Conservation (phyloP, 2,888 invertebrate genomes). For the Leucophenga maculata region DNA sequence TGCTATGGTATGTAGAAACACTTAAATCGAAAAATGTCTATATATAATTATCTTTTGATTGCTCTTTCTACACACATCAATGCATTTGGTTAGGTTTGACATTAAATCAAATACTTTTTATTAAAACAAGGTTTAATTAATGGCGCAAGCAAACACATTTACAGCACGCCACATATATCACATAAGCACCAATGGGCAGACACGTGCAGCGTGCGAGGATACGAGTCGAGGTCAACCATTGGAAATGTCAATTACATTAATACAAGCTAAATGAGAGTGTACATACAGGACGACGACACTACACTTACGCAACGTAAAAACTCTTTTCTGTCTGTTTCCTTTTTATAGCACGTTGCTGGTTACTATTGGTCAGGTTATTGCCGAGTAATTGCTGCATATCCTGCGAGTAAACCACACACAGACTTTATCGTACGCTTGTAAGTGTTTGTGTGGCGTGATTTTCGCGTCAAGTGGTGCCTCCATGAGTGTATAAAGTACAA, state of each 20-base stretch:
- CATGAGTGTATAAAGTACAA: conserved; percentile 8
- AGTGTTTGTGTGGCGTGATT: conserved; percentile 16
- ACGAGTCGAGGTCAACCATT: not conserved
- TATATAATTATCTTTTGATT: not conserved
- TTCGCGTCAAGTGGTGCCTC: conserved; percentile 2
- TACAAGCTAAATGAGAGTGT: conserved; percentile 13
- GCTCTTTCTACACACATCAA: no score
- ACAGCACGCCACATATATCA: not conserved
- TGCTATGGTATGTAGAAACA: no score
- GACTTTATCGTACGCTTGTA: not conserved
- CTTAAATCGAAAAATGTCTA: no score
- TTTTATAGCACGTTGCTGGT: not conserved
- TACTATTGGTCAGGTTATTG: conserved; percentile 52
- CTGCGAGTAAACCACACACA: conserved; percentile 35
- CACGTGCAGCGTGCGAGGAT: not conserved
- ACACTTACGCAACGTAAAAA: not conserved
- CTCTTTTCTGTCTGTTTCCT: not conserved
- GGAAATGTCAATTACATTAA: conserved; percentile 26
- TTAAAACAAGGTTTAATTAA: conserved; percentile 53
- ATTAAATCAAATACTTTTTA: not conserved
- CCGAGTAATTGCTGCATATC: conserved; percentile 58
- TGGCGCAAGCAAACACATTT: conserved; percentile 37
- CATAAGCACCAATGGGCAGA: not conserved
- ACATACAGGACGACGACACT: not conserved
- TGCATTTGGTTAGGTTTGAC: not conserved